Base-by-base conservation (phyloP, 2,888 invertebrate genomes). In the Argyresthia goedartella region DNA sequence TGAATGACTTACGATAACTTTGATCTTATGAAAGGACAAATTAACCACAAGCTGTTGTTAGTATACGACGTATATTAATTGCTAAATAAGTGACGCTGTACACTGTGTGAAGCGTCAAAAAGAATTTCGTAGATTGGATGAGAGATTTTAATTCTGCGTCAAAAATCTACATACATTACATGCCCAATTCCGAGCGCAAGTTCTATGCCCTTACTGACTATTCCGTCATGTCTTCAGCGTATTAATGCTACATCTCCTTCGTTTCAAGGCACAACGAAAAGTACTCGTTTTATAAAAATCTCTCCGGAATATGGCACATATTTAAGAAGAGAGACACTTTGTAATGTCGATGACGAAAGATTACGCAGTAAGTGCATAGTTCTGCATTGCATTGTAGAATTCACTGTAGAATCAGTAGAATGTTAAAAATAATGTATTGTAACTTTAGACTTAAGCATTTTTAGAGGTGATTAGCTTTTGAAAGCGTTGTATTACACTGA, bases 291-390 rank as follows among this genome's bases (percentile, higher is more conserved):
- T 81, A 81, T 74, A 85, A 81, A 80, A 82, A 84, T 64, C 59
- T 82, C 53, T 81, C 84, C 48, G 81, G 82, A 52, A 82, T 82
- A 64, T 84, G 84, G 82, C 73, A 82, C 67, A 81, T 84, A 54
- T 85, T 85, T 77, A 81, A 81, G 69, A 73, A 63, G 69, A 78
- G 68, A 64, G 68, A 74, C 45, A 55, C 64, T 4, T 55, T 65
- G 50, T 65, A 60, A 63, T 55, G 53, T 44, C 52, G 16, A 51
- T 56, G 52, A 10, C 8, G 44, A 11, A 47, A 52, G 52, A 49
- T 63, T 65, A 69, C 25, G 65, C 68, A 74, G 85, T 86, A 79
- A 86, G 85, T 84, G 85, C 85, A 86, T 85, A 77, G 85, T 84
- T 85, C 85, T 84, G 85, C 85, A 82, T 73, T 67, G 69, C 71